Evolutionary conservation across 2,113 vertebrate genomes (phyloP).

Genomic region (Spermophilus dauricus): DNA sequence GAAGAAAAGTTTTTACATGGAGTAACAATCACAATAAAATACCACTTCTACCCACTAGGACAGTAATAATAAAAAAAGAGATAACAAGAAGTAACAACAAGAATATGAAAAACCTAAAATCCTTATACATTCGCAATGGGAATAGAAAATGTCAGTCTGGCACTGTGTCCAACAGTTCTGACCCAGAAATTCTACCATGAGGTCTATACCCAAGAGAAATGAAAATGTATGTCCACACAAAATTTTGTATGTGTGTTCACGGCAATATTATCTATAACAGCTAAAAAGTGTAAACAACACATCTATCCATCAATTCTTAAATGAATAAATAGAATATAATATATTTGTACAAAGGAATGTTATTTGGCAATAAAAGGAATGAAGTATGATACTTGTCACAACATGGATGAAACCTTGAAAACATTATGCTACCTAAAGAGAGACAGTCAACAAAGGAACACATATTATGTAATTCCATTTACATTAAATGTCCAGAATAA

Average conservation of each 20-base stretch:
- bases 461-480: neutral
- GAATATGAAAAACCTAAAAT: neutral
- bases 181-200: neutral
- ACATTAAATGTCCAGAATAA: neutral
- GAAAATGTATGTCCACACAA: slow-evolving; percentile 37
- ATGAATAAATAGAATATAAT: neutral
- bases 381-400: neutral
- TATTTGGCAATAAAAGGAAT: slow-evolving; percentile 15
- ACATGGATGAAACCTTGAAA: slow-evolving; percentile 31
- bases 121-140: neutral
- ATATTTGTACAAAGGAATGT: neutral
- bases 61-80: neutral
- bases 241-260: neutral
- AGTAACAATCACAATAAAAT: neutral
- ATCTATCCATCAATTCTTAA: neutral
- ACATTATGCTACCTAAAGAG: neutral
- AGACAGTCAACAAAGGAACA: neutral
- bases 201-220: neutral
- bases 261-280: neutral
- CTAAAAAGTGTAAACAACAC: neutral
- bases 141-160: neutral
- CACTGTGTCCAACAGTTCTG: neutral
- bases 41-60: neutral
- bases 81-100: neutral
- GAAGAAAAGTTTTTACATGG: neutral